Base-by-base conservation (phyloP, 2,797 vertebrate genomes). In the Rhadinocentrus ornatus region DNA sequence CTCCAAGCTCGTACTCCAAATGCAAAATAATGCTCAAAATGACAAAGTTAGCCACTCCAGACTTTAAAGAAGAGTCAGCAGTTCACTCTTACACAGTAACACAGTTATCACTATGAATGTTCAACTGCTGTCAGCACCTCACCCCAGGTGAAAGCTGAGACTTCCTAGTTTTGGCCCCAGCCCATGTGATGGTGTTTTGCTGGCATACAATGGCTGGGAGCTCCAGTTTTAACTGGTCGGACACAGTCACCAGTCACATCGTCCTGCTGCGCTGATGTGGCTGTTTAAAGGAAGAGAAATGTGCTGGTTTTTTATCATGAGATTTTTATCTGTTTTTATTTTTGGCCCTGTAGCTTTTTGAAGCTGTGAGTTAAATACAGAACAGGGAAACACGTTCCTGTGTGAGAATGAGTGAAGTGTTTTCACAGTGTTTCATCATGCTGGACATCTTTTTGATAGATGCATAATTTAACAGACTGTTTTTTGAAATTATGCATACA, bases 351-450 rank as follows among this genome's bases (percentile, higher is more conserved):
- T 39, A 26, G 35, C 32, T 48, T 65, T 11, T 63, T 44, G 11
- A 68, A 65, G 37, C 26, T 66, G 69, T 63, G 66, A 54, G 58
- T 39, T 13, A 24, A 60, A n/a, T 63, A 35, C 24, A 16, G 26
- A 62, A 56, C 53, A 67, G 63, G 16, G 60, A 29, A 20, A 54
- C 62, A 70, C 64, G 29, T 77, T 52, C 34, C 61, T 54, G 55
- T 44, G 48, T 54, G 63, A 78, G 82, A 77, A 76, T 48, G 37
- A 68, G 71, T 31, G 62, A 73, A 59, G 52, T 24, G 58, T 79
- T 88, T 89, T 80, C 75, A 79, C 5, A 31, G 37, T 37, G 74
- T 88, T 87, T 86, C 86, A 78, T 89, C 86, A 89, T 81, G 18
- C 55, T 54, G 44, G 22, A 29, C 24, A 27, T 54, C 13, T n/a